Evolutionary conservation across 2,888 invertebrate genomes (phyloP).

Genomic region (Drosophila leonis): DNA sequence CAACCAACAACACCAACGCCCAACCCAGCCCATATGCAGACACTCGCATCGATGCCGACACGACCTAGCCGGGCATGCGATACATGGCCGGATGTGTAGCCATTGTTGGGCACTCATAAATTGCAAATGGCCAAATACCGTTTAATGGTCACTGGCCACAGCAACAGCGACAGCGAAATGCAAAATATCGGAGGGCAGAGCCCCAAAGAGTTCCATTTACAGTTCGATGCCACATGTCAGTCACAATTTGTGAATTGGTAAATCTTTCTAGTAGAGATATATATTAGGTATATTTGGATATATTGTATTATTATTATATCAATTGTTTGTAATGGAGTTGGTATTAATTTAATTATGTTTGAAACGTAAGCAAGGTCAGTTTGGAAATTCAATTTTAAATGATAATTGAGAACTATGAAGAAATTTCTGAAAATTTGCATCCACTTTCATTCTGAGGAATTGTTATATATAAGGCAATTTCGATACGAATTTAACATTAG

Average conservation of each 20-base stretch:
- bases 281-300: not conserved
- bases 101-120: constrained; percentile 78
- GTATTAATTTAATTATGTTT: not conserved
- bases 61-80: constrained; percentile 22
- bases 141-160: constrained; percentile 76
- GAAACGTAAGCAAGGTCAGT: too few relatives aligned
- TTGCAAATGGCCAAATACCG: constrained; percentile 83
- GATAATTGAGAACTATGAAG: not conserved
- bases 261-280: not conserved
- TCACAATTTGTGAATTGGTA: not conserved
- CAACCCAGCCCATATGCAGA: not conserved
- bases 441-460: not conserved
- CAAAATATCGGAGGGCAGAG: constrained; percentile 18
- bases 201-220: constrained; percentile 25
- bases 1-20: not conserved
- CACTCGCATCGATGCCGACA: constrained; percentile 16
- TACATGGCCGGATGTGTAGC: constrained; percentile 60
- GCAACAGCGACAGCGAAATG: constrained; percentile 36
- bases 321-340: not conserved
- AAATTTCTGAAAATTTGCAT: too few relatives aligned
- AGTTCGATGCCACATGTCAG: constrained; percentile 1
- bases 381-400: not conserved
- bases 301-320: not conserved
- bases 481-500: not conserved
- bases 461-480: not conserved